Evolutionary conservation across 2,113 vertebrate genomes (phyloP), one percentile per base, ranked within the genome.

Genomic region (Mobula hypostoma): DNA sequence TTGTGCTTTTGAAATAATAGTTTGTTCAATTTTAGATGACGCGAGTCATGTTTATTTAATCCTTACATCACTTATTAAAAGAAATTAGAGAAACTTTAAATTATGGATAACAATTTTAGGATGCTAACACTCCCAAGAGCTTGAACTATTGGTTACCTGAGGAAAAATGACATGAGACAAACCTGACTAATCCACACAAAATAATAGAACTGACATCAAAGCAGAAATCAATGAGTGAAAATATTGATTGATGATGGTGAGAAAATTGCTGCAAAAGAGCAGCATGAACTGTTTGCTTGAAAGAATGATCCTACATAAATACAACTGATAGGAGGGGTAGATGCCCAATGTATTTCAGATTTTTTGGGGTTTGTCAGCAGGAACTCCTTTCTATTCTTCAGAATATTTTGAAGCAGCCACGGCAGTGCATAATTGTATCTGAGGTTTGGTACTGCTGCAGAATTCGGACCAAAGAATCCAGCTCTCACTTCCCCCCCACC

Each of bases 221-320:
- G 61, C 61, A 90, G 66, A 90, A 90, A 68, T 21, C 61, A 90
- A 90, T 66, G 58, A 19, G 15, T 66, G 58, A 87, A 87, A 87
- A 90, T 66, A 90, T 90, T 90, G 85, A 90, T 63, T 68, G 85
- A 66, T 90, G 85, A 90, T 90, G 7, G 85, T 90, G 85, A 90
- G 29, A 90, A 90, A 66, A 90, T 90, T 90, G 85, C 85, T 36
- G 63, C n/a, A 90, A 90, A 90, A 27, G 61, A 66, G 63, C 32
- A 58, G 66, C 61, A 90, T 90, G n/a, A 90, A 66, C 61, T 90
- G 85, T 66, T 68, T 90, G 85, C 85, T 90, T 66, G 61, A 68
- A 66, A n/a, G 66, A n/a, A 32, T 19, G n/a, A 19, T 90, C 61
- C 85, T 66, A 66, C 61, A 32, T 12, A 29, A 90, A 66, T 90